Base-by-base conservation (phyloP, 2,113 vertebrate genomes). In the Sciurus niger region DNA sequence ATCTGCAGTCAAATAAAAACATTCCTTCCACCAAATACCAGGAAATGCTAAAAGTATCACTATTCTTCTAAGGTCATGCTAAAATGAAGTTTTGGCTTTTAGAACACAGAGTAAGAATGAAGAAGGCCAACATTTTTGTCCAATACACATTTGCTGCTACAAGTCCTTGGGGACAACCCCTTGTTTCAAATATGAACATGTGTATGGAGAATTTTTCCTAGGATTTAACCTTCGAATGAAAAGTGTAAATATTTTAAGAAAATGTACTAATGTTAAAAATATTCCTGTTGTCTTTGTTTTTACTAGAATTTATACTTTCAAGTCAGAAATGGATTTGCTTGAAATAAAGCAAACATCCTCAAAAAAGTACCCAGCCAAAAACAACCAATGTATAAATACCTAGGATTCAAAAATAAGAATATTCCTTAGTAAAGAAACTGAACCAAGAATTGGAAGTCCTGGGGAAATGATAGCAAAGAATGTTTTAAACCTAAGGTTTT, bases 1-100 rank as follows among this genome's bases (percentile, higher is more conserved):
- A 99, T 99, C 98, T 99, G 98, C 98, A 98, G 98, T 98, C 98
- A 99, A 99, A 98, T 98, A 98, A 98, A 99, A 99, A 99, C 98
- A 99, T 99, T 99, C 98, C 98, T 98, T 98, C 97, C 94, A 97
- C 97, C 98, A 98, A 99, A 99, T 98, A 99, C 98, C 98, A 99
- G 98, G 98, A 99, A 99, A 99, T 98, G 98, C 98, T 98, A 96
- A 98, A 98, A 98, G 98, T 98, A 98, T 98, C 98, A 85, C 98
- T 98, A 97, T 98, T 99, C 98, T 98, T 98, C 98, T 98, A 99
- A 98, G 98, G 98, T 98, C 98, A 98, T 98, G 98, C 98, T 99
- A 98, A 99, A 99, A 98, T 98, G 98, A 98, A 98, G 97, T 95
- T 98, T 97, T 99, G 98, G 98, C 98, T 98, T 98, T 97, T 89